Base-by-base conservation (phyloP, 30 jellyfish, hydroid and myxozoan species). In the Hydra vulgaris region DNA sequence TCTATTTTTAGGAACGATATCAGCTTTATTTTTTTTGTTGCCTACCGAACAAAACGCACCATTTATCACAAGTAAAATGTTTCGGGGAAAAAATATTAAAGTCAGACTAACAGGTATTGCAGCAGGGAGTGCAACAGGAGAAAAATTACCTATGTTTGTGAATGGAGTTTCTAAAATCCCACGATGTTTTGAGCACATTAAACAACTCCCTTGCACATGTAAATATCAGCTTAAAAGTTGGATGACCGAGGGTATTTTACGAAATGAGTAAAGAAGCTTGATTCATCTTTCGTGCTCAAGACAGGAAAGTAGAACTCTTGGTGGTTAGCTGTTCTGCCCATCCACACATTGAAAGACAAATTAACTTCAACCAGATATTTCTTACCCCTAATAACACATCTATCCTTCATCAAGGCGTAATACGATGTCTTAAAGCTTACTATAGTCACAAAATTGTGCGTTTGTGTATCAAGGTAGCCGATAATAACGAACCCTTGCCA, bases 101-200 rank as follows among this genome's bases (percentile, higher is more conserved):
- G 54, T 74, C 52, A 23, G 88, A 40, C 26, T 83, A 53, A 83
- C 90, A 66, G 53, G 81, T 0, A 71, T 83, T 21, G 88, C 82
- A 70, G 87, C 88, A 66, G 88, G 90, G 21, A 71, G 73, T 21
- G 88, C 82, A 70, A 85, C 88, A 66, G 88, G 90, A 25, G 73
- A 74, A 26, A 82, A 82, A 75, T 74, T 82, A 27, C 89, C 88
- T 20, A 82, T 82, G 68, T 82, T 74, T 69, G 27, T 83, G 7
- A 74, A 73, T 53, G 90, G 87, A 5, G 74, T 12, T 26, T 69
- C 87, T 18, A 67, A 66, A 27, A 83, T 25, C 18, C 90, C 88
- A 75, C 83, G 83, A 23, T 27, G 90, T 53, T 75, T 83, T 25
- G 17, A 53, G 22, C 71, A 53, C 16, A 40, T 83, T 1, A 55